Evolutionary conservation across 2,113 vertebrate species (phyloP).

Genomic region (Tragelaphus imberbis): DNA sequence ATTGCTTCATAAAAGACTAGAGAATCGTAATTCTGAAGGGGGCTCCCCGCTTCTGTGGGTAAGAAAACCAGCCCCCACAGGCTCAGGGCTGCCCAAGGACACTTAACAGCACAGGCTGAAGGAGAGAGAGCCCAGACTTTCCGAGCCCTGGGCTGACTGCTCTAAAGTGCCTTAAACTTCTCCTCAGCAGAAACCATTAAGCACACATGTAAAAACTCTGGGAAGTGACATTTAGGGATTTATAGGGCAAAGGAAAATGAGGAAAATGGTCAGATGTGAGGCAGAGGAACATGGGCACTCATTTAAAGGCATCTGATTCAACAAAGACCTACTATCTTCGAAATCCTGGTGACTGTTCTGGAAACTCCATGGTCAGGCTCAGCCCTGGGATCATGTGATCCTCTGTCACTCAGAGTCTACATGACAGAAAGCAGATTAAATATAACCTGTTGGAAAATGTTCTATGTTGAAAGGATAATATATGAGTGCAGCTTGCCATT

Average conservation of each 20-base stretch:
- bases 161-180: neutral
- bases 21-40: neutral
- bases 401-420: rapidly evolving
- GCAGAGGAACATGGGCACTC: too few relatives aligned
- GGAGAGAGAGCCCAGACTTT: too few relatives aligned
- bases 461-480: neutral
- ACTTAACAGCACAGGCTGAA: rapidly evolving
- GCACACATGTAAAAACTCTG: neutral
- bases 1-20: neutral
- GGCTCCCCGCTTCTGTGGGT: neutral
- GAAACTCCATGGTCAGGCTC: neutral
- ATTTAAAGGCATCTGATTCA: neutral
- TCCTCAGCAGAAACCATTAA: neutral
- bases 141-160: neutral
- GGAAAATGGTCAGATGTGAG: neutral
- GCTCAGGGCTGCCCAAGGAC: neutral
- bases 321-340: neutral
- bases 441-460: neutral
- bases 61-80: neutral
- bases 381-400: neutral
- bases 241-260: neutral
- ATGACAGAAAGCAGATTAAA: neutral
- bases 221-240: neutral
- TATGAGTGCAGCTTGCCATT: too few relatives aligned
- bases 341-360: neutral